A percentile compares a stretch with the other conserved stretches of the same genome.
Evolutionary conservation across 2,113 vertebrate species (phyloP).

Genomic region (Osmerus mordax): DNA sequence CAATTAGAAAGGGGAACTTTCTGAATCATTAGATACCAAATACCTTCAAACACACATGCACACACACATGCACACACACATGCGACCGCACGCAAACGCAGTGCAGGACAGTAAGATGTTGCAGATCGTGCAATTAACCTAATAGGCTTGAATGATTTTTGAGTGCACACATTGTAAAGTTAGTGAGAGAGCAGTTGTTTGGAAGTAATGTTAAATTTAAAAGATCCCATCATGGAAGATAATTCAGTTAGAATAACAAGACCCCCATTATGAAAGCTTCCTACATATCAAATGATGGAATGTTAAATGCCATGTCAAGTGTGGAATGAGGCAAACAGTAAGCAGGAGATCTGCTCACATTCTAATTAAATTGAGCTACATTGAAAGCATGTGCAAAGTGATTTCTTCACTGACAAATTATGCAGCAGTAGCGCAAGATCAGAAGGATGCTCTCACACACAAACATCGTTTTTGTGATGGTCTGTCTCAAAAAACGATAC

Average conservation of each 20-base stretch:
- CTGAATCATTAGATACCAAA: slow-evolving; percentile 3
- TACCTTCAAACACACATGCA: slow-evolving; percentile 1
- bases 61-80: slow-evolving; percentile 5
- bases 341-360: neutral
- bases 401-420: neutral
- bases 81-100: neutral
- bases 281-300: neutral
- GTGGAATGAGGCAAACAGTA: neutral
- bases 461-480: neutral
- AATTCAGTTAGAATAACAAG: neutral
- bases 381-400: neutral
- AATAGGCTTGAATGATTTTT: neutral
- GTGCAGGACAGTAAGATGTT: neutral
- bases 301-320: neutral
- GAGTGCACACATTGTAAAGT: neutral
- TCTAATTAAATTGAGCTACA: neutral
- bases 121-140: neutral
- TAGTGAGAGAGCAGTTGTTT: neutral
- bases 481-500: neutral
- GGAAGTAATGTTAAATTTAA: neutral
- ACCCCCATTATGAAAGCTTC: neutral
- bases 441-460: neutral
- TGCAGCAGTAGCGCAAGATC: neutral
- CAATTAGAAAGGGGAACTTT: slow-evolving; percentile 1
- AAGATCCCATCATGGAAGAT: neutral